Base-by-base conservation (phyloP, 2,113 vertebrate species). In the Phoxinus phoxinus region DNA sequence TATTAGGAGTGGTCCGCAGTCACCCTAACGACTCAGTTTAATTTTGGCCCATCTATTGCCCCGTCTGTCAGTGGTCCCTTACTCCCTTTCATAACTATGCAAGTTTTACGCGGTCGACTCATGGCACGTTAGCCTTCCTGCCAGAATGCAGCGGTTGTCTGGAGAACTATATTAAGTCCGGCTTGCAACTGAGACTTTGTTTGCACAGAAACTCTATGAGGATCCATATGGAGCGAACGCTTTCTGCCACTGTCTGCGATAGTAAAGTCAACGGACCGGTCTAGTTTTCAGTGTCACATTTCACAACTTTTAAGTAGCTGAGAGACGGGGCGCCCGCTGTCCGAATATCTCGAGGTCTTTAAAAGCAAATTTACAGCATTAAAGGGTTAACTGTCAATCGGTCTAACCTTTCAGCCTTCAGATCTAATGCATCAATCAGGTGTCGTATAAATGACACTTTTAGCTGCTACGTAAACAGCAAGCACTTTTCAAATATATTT, bases 141-240 rank as follows among this genome's bases (percentile, higher is more conserved):
- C 46, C 71, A 48, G 75, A 56, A 87, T 81, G 44, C 32, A 58
- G 59, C 4, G 61, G 69, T 72, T 67, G 84, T 83, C 87, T 73
- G 35, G 71, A 84, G 86, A 88, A 85, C 79, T 83, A 84, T 81
- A 77, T 89, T 86, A 79, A 81, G 86, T n/a, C 32, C 25, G 8
- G 11, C 35, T 65, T 51, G 56, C 56, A 85, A 85, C 76, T 32
- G 51, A 85, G 65, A 87, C 51, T 87, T 73, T 82, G 63, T 86
- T 87, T 85, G 80, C 82, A 59, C 46, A 74, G 86, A 85, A 85
- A 83, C 67, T 6, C 48, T 88, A 7, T 30, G 41, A 76, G 53
- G 25, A 41, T 87, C 84, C 75, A 86, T 73, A 65, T 75, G 59
- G 41, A 89, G 87, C 8, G 37, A 82, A 82, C 74, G 63, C 41